These are phyloP conservation scores for Aporrectodea caliginosa DNA, from an alignment of 1,140 invertebrate genomes.

Conservation along the genomic window DNA sequence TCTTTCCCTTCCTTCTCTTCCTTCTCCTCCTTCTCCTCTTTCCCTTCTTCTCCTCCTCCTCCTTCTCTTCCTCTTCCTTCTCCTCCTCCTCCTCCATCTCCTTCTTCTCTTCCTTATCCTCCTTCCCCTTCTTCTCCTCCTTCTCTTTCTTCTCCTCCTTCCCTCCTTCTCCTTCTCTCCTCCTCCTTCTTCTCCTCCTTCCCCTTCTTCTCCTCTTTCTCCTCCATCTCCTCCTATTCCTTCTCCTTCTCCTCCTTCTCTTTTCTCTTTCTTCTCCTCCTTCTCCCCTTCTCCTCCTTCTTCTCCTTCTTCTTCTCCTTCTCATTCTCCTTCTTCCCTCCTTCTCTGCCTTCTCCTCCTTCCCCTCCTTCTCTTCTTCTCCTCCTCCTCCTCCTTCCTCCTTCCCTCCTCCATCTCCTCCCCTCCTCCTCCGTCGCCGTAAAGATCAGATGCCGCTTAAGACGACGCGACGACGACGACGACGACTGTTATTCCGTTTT, in stretches of 20 bases:
- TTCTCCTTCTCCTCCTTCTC: neutral
- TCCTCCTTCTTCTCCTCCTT: neutral
- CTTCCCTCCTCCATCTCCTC: neutral
- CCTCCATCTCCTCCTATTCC: neutral
- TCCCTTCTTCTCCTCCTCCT: neutral
- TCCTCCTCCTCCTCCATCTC: neutral
- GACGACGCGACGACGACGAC: too few relatives aligned
- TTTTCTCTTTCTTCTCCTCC: neutral
- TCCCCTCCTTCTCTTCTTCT: neutral
- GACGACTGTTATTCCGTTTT: too few relatives aligned
- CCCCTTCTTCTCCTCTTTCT: neutral
- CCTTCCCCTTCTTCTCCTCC: neutral
- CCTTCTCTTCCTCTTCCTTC: neutral
- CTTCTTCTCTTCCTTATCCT: neutral
- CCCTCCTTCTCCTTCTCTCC: neutral
- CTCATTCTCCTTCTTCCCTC: neutral
- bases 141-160: neutral
- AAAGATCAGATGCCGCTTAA: too few relatives aligned
- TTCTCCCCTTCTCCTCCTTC: neutral
- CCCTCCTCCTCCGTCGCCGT: neutral
- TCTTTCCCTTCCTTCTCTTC: too few relatives aligned
- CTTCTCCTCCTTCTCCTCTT: too few relatives aligned
- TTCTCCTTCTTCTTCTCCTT: neutral
- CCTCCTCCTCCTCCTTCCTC: neutral
- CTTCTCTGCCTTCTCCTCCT: neutral